phyloP scores from a whole-genome alignment of 2,113 vertebrate genomes.

The Platysternon megacephalum region DNA sequence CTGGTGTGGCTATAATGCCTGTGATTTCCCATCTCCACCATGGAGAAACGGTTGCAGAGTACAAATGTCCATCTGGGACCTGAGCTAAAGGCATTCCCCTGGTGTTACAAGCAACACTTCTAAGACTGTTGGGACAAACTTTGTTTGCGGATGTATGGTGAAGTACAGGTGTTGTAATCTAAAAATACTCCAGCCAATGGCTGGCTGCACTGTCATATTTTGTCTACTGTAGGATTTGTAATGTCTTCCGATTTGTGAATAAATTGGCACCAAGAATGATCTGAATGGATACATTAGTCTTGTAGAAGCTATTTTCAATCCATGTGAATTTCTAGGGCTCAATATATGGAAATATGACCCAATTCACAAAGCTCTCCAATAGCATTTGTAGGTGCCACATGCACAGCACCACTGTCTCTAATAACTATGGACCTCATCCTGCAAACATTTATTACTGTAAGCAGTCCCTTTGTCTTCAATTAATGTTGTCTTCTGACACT shows the following conservation, averaged over 20 bases:
- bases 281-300: background rate
- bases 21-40: background rate
- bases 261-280: background rate
- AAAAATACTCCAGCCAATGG: background rate
- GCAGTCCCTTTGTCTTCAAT: background rate
- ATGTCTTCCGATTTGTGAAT: background rate
- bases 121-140: background rate
- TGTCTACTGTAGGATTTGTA: background rate
- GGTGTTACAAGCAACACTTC: background rate
- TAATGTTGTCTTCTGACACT: background rate
- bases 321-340: background rate
- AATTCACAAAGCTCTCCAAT: background rate
- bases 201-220: background rate
- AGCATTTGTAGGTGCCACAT: background rate
- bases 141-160: background rate
- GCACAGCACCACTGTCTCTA: background rate
- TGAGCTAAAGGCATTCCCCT: background rate
- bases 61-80: background rate
- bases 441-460: background rate
- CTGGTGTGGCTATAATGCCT: background rate
- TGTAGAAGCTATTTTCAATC: background rate
- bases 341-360: background rate
- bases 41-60: background rate
- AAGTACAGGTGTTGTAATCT: background rate
- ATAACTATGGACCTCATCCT: background rate